Evolutionary conservation across 2,797 vertebrate genomes (phyloP).

Genomic region (Emydoidea blandingii): DNA sequence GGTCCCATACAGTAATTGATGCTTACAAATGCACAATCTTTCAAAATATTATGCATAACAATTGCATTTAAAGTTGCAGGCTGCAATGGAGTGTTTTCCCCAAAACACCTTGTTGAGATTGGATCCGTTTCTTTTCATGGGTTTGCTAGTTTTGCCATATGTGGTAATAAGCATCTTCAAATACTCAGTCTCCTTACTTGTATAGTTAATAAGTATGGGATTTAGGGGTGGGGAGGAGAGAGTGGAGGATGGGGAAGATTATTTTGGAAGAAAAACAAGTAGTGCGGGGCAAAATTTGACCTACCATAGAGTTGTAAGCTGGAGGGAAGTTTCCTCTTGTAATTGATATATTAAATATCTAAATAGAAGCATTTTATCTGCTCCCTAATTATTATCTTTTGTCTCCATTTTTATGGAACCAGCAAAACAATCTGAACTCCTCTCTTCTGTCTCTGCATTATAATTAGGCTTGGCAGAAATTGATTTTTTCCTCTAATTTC

Average conservation of each 20-base stretch:
- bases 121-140: too few species aligned
- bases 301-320: background rate
- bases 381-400: background rate
- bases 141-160: background rate
- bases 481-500: background rate
- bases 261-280: background rate
- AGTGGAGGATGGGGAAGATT: background rate
- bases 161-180: background rate
- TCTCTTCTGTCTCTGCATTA: background rate
- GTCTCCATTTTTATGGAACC: background rate
- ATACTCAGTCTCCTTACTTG: background rate
- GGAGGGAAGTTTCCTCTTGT: background rate
- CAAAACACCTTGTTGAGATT: background rate
- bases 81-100: background rate
- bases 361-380: background rate
- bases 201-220: background rate
- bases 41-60: background rate
- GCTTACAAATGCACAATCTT: background rate
- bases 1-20: rapidly evolving
- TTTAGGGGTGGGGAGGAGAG: background rate
- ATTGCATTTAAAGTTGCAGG: background rate
- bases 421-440: background rate
- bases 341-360: background rate
- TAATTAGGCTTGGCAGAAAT: background rate
- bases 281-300: background rate